Conservation (phyloP, 1,140 invertebrate genomes). For the Caenorhabditis latens region DNA sequence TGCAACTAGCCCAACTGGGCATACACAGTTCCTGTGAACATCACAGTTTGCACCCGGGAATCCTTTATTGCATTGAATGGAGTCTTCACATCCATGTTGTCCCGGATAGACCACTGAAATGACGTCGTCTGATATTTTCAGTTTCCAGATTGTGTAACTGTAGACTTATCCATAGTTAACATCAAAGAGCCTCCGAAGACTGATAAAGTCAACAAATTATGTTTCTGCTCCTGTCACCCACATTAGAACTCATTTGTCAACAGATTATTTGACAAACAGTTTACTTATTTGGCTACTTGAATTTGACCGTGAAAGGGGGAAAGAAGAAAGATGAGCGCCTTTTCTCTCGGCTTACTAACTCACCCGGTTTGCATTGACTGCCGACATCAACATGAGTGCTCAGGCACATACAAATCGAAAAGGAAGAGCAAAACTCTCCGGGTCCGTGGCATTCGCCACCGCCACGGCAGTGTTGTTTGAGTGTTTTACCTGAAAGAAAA, state of each 20-base stretch:
- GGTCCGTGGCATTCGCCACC: constrained; percentile 62
- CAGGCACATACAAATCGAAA: constrained; percentile 67
- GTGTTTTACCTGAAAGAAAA: constrained; percentile 59
- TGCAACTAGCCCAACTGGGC: constrained; percentile 65
- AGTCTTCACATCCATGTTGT: constrained; percentile 69
- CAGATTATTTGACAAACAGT: constrained; percentile 39
- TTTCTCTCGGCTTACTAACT: background rate
- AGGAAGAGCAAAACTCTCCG: constrained; percentile 66
- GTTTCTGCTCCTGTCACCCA: background rate
- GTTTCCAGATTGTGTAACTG: background rate
- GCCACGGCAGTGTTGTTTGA: constrained; percentile 55
- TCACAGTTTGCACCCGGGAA: constrained; percentile 70
- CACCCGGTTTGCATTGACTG: constrained; percentile 66
- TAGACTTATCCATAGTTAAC: background rate
- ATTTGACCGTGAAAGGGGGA: constrained; percentile 49
- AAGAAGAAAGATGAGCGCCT: constrained; percentile 6
- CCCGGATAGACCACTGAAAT: constrained; percentile 72
- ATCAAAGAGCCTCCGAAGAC: background rate
- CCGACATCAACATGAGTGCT: constrained; percentile 64
- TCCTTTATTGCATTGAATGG: constrained; percentile 68
- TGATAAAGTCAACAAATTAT: constrained; percentile 50
- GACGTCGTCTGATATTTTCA: background rate
- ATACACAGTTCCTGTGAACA: constrained; percentile 62
- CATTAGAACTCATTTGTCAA: constrained; percentile 45
- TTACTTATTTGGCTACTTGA: constrained; percentile 55